A percentile compares a stretch with the other conserved stretches of the same genome.
Conservation (phyloP, 2,113 vertebrate species). For the Halichoerus grypus region DNA sequence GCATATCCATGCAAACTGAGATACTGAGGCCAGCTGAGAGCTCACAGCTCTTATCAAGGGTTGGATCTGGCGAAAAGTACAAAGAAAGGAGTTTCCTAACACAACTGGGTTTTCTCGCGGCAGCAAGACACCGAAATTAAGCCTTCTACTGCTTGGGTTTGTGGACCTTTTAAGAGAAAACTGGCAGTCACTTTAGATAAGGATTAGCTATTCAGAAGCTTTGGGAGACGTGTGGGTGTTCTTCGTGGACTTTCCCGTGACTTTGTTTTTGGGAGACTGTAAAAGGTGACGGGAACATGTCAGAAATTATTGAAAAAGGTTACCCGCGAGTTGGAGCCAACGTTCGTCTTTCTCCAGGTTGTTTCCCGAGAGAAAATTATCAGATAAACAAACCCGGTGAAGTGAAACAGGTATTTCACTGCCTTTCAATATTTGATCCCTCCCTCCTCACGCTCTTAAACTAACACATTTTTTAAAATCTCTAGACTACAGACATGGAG, state of each 20-base stretch:
- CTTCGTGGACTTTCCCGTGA: not conserved
- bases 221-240: not conserved
- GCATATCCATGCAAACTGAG: not conserved
- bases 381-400: not conserved
- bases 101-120: conserved; percentile 6
- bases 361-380: conserved; percentile 56
- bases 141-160: conserved; percentile 34
- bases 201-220: not conserved
- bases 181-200: conserved; percentile 33
- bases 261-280: conserved; percentile 38
- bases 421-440: not conserved
- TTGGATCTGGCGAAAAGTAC: conserved; percentile 47
- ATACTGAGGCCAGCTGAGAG: not conserved
- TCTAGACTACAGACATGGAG: not conserved
- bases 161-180: conserved; percentile 50
- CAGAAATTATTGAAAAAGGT: conserved; percentile 22
- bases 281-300: not conserved
- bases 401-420: not conserved
- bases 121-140: conserved; percentile 60
- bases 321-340: not conserved
- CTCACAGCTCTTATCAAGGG: conserved; percentile 42
- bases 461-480: not conserved
- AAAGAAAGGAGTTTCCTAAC: conserved; percentile 62
- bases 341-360: conserved; percentile 35
- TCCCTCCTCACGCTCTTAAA: not conserved